These are phyloP conservation scores for Typhlichthys eigenmanni DNA, from an alignment of 2,797 vertebrate genomes.

Conservation along the genomic window DNA sequence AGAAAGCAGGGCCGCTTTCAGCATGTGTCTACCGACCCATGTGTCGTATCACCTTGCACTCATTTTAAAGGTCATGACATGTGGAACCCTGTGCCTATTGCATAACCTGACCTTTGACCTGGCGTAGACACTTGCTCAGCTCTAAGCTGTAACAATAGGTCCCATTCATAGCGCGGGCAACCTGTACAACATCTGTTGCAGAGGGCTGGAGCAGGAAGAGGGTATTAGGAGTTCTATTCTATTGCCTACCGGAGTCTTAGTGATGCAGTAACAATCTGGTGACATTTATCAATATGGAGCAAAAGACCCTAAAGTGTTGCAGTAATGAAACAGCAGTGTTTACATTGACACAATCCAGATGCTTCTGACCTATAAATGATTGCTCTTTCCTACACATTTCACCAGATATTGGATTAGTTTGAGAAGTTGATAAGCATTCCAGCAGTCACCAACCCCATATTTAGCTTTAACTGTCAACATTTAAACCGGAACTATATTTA, in stretches of 20 bases:
- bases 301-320: conserved; percentile 1
- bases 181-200: conserved; percentile 72
- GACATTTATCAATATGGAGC: background rate
- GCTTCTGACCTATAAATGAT: conserved; percentile 5
- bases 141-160: conserved; percentile 68
- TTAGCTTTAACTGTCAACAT: background rate
- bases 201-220: conserved; percentile 18
- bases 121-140: conserved; percentile 68
- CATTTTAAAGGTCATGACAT: conserved; percentile 76
- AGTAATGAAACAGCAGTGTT: background rate
- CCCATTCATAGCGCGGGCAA: conserved; percentile 61
- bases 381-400: background rate
- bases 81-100: conserved; percentile 65
- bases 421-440: background rate
- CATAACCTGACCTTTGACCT: conserved; percentile 64
- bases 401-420: conserved; percentile 1
- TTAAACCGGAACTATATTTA: background rate
- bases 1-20: conserved; percentile 68
- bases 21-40: conserved; percentile 71
- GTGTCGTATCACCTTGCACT: conserved; percentile 72
- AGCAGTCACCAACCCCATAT: background rate
- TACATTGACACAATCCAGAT: conserved; percentile 1
- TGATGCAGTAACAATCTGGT: background rate
- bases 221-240: background rate
- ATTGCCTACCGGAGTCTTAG: background rate